A percentile compares a stretch with the other conserved stretches of the same genome.
phyloP scores from a whole-genome alignment of 2,888 invertebrate species.

The Slavum lentiscoides region DNA sequence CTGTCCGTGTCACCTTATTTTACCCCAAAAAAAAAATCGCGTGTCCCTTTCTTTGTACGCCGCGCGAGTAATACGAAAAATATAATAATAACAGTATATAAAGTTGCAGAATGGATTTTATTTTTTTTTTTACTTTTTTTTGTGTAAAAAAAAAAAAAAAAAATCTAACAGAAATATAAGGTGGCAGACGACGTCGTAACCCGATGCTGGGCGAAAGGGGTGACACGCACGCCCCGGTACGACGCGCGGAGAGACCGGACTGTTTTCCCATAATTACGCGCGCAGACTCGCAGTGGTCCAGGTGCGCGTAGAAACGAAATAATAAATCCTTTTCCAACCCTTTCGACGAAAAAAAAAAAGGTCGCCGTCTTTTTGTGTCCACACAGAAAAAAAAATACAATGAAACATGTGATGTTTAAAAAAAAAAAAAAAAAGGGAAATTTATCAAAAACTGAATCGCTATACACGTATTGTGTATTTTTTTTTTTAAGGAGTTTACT shows the following conservation, averaged over 20 bases:
- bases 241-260: conserved; percentile 32
- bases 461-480: conserved; percentile 13
- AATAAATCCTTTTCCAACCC: conserved; percentile 53
- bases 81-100: conserved; percentile 24
- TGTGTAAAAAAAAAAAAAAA: conserved; percentile 40
- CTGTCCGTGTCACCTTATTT: conserved; percentile 51
- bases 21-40: conserved; percentile 39
- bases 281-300: conserved; percentile 35
- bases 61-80: conserved; percentile 35
- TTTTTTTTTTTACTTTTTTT: neutral
- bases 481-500: conserved; percentile 37
- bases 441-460: conserved; percentile 50
- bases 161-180: conserved; percentile 26
- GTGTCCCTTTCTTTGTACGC: conserved; percentile 45
- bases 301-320: conserved; percentile 47
- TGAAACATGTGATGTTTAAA: conserved; percentile 46
- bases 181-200: conserved; percentile 40
- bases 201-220: conserved; percentile 52
- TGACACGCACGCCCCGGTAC: conserved; percentile 34
- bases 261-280: conserved; percentile 52
- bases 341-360: conserved; percentile 50
- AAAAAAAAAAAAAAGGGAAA: conserved; percentile 18
- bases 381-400: conserved; percentile 31
- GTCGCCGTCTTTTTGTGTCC: conserved; percentile 42
- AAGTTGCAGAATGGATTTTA: conserved; percentile 45